Conservation (phyloP, 53 echinoderm and acorn worm genomes). For the Pentamera pediparva region DNA sequence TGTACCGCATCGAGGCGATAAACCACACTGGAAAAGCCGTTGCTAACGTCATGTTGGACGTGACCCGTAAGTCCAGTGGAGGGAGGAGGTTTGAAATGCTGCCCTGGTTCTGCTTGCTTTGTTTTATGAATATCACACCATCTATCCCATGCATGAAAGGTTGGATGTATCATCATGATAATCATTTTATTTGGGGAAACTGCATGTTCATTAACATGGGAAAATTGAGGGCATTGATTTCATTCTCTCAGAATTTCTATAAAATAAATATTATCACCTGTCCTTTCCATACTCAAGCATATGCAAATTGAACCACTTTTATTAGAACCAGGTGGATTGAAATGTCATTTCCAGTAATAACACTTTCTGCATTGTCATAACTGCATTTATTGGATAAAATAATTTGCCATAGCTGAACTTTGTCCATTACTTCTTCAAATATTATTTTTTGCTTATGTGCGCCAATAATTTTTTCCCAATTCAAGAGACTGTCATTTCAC, state of each 20-base stretch:
- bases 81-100: not conserved
- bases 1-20: slow-evolving; percentile 77
- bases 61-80: slow-evolving; percentile 71
- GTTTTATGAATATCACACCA: not conserved
- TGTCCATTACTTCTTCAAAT: not conserved
- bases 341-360: too few species aligned
- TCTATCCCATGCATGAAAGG: not conserved
- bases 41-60: slow-evolving; percentile 76
- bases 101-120: not conserved
- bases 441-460: not conserved
- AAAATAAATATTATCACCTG: not conserved
- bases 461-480: too few species aligned
- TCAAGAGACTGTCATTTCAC: too few species aligned
- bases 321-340: too few species aligned
- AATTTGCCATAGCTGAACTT: not conserved
- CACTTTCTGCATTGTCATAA: too few species aligned
- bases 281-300: not conserved
- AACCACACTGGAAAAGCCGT: slow-evolving; percentile 77
- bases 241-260: not conserved
- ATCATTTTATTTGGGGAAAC: not conserved
- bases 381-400: too few species aligned
- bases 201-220: not conserved
- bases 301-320: too few species aligned
- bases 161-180: not conserved
- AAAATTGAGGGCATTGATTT: not conserved